Evolutionary conservation across 1,140 invertebrate genomes (phyloP), one percentile per base, ranked within the genome.

Genomic region (Pogonomyrmex barbatus): DNA sequence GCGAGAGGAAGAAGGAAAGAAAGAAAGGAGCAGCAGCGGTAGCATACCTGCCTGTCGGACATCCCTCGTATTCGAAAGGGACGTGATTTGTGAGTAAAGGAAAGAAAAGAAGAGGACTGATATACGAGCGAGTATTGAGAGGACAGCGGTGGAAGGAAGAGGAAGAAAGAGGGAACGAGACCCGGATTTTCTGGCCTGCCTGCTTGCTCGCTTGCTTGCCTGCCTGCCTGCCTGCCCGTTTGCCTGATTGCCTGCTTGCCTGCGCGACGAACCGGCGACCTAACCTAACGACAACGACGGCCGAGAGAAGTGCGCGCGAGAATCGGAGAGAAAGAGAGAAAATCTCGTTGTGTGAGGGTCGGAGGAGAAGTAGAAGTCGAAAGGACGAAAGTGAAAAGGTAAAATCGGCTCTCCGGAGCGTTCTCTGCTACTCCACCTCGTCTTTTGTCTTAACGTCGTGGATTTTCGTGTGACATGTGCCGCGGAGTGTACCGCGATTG

Each of bases 391-490:
- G 87, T 78, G 78, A 84, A 73, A 87, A 54, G 63, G 63, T 42
- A 62, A n/a, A 10, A 63, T 45, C 42, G 45, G 17, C 58, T 6
- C 24, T 78, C 24, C 42, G 47, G 33, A 60, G 39, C 63, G 62
- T 70, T 42, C 54, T 87, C 56, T 54, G 65, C 65, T 50, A 45
- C 33, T 24, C 24, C 24, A 24, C 24, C 24, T 24, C 47, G 12
- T 58, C 62, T 14, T 58, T 52, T 45, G 24, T 82, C 0, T 54
- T 36, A 12, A n/a, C 67, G 58, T 71, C 54, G 9, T 89, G 45
- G 75, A 42, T 62, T 87, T 88, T 88, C 87, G 63, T 91, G 91
- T 92, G 91, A 89, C 85, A 93, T 92, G 92, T 93, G 91, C 90
- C 84, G 89, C 86, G 63, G 62, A 81, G 79, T 60, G 82, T 81